Evolutionary conservation across 2,888 invertebrate species (phyloP), one percentile per base, ranked within the genome.

Genomic region (Elmis aenea): DNA sequence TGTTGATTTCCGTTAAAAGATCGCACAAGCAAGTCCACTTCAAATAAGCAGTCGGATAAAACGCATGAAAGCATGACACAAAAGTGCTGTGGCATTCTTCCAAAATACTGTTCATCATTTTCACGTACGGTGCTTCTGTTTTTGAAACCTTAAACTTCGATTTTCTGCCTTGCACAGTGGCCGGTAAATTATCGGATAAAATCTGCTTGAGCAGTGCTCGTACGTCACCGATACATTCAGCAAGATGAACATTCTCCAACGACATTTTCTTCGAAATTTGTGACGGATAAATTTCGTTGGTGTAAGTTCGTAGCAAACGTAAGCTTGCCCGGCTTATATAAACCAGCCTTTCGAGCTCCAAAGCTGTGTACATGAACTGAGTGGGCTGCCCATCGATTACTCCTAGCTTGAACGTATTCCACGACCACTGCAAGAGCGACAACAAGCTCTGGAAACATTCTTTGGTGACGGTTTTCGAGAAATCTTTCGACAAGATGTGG

Each of bases 11-110:
- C 14, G 75, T 74, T n/a, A 92, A 68, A 40, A 90, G 66, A 54
- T 89, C 87, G 62, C 93, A 92, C 1, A 96, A 70, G 57, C 89
- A 88, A 47, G 84, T 84, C 94, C 95, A 95, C 63, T 95, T 95
- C 31, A 95, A 71, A 33, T 83, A 83, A 0, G 90, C 87, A 0
- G 93, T 94, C 0, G 96, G 95, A 67, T 92, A 95, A 70, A 97
- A 96, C 0, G 92, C 92, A 66, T 95, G 92, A 59, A 93, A 96
- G 60, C 95, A 93, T 2, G 86, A 76, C 1, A 90, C 85, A 60
- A 93, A 90, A 1, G 94, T 92, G 33, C 81, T 79, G 51, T 94
- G 91, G 37, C 92, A 91, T 64, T 96, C 94, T 32, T 86, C 85
- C 33, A 94, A 68, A 46, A 95, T 85, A 16, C 83, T 77, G 33